Evolutionary conservation across 2,888 invertebrate genomes (phyloP).

Genomic region (Rapana venosa): DNA sequence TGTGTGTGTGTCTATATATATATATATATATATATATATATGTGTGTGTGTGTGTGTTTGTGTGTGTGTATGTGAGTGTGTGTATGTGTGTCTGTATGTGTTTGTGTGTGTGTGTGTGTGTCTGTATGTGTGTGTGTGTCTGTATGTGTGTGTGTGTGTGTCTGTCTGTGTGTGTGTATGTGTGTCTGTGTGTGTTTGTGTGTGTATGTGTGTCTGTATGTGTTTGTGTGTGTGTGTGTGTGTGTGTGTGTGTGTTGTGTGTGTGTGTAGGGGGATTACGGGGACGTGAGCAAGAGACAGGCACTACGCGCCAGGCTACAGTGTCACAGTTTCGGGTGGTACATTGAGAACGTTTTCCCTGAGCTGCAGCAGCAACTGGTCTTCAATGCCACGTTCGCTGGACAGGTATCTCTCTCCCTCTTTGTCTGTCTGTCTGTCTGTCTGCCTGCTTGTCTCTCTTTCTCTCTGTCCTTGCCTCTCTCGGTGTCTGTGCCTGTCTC

Average conservation of each 20-base stretch:
- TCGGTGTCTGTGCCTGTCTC: too few species aligned
- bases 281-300: conserved; percentile 82
- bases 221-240: neutral
- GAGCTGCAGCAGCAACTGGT: conserved; percentile 79
- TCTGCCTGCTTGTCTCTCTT: neutral
- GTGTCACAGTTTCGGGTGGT: conserved; percentile 97
- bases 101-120: neutral
- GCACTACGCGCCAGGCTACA: conserved; percentile 88
- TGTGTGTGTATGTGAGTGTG: neutral
- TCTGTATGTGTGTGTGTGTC: neutral
- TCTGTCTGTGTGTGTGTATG: neutral
- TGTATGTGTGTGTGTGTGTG: neutral
- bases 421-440: neutral
- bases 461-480: neutral
- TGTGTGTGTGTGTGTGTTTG: neutral
- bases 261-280: conserved; percentile 30
- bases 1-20: neutral
- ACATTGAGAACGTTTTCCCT: conserved; percentile 94
- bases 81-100: neutral
- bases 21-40: neutral
- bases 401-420: neutral
- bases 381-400: conserved; percentile 21
- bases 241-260: neutral
- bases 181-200: neutral
- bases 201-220: neutral